Evolutionary conservation across 2,888 invertebrate species (phyloP), one percentile per base, ranked within the genome.

Genomic region (Tetanocera ferruginea): DNA sequence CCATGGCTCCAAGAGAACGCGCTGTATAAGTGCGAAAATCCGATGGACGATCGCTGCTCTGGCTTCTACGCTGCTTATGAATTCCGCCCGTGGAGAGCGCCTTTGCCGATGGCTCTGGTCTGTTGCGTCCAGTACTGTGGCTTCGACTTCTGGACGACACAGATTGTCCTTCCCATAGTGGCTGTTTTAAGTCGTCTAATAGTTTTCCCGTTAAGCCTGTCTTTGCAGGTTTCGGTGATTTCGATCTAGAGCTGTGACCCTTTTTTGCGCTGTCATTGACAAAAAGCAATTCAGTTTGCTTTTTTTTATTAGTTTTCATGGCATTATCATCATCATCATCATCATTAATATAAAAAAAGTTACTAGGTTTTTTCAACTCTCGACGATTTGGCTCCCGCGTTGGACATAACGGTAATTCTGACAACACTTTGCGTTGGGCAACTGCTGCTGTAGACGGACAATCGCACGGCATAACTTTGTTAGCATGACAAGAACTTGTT

Each of bases 91-190:
- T 34, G 5, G 64, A 64, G n/a, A 28, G 17, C 6, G 64, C 43
- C 57, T 66, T 14, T 28, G 37, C 43, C 60, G 49, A 79, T 83
- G 5, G 78, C 74, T 5, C 34, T 34, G 57, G 67, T 5, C 73
- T 31, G 17, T 28, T 76, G 11, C 82, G 85, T 25, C 52, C 78
- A 19, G 71, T 72, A 64, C 83, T 84, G 64, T 84, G 83, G 76
- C 83, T 83, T 31, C 80, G 80, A 25, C 80, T 79, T 5, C 17
- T 74, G 34, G 66, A 57, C 9, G 43, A 25, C 25, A 14, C 5
- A 6, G 37, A 23, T 23, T 43, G 62, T 23, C 23, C 62, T 43
- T 43, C 60, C 73, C 73, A 73, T 9, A 23, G 9, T 37, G 73
- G 62, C 8, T 43, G 28, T 11, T 73, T 25, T 28, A 9, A 5